Base-by-base conservation (phyloP, 1,140 invertebrate genomes). In the Amphibalanus amphitrite region DNA sequence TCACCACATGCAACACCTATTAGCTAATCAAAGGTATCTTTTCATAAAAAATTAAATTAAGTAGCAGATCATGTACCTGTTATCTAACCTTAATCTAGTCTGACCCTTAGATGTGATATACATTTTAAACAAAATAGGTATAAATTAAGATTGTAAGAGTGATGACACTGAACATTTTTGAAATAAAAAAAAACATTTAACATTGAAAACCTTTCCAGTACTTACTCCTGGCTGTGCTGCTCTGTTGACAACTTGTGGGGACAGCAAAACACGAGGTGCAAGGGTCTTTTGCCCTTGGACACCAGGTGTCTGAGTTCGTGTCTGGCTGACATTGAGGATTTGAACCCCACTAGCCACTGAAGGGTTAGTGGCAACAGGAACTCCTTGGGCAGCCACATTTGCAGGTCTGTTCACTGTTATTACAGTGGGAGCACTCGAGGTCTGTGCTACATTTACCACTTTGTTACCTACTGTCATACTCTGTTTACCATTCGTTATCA, bases 161-260 rank as follows among this genome's bases (percentile, higher is more conserved):
- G 1, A 20, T 13, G 10, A 59, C 23, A 59, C 20, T 17, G 23
- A 13, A 59, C 17, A 59, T 59, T 59, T 20, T 17, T 59, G 6
- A 17, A 59, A 20, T 13, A 59, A 59, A 59, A n/a, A n/a, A n/a
- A n/a, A n/a, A n/a, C n/a, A n/a, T n/a, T n/a, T 80, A 79, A 80
- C 72, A 76, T 71, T n/a, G 30, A 15, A 29, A 67, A 26, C 8
- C 65, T 28, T 26, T 28, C 47, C 13, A n/a, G 26, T 28, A 67
- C 65, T 67, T 28, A 67, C 65, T 3, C 65, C 65, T 67, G n/a
- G 65, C n/a, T 67, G 65, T 10, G 65, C 65, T 28, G 28, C 65
- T 28, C 65, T 26, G 28, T 28, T 67, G 23, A 67, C 28, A 28
- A 67, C 65, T 28, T 67, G 65, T 3, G 65, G 65, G 10, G 65